phyloP scores from a whole-genome alignment of 2,888 invertebrate species.

The Pristionchus arcanus region DNA sequence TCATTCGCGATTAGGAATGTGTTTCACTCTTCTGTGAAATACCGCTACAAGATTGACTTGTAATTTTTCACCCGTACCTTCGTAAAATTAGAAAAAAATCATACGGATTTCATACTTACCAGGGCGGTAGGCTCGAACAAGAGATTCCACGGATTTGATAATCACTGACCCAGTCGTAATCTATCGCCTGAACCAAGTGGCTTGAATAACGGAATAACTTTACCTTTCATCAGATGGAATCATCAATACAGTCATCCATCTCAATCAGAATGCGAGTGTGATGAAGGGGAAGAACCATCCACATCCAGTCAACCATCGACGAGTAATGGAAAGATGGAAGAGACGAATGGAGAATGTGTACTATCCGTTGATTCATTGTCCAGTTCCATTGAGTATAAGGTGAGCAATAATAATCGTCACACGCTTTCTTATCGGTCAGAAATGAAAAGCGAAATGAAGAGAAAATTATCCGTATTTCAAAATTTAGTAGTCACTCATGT shows the following conservation, averaged over 20 bases:
- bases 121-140: too few species aligned
- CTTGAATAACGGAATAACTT: too few species aligned
- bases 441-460: too few species aligned
- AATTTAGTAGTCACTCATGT: not conserved
- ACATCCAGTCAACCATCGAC: slow-evolving; percentile 9
- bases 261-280: not conserved
- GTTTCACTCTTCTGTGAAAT: too few species aligned
- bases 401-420: not conserved
- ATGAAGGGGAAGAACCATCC: slow-evolving; percentile 2
- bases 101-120: too few species aligned
- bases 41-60: too few species aligned
- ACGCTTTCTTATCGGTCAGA: too few species aligned
- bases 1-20: not conserved
- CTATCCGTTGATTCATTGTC: slow-evolving; percentile 6
- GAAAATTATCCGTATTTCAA: too few species aligned
- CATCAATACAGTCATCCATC: slow-evolving; percentile 27
- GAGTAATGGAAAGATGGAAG: not conserved
- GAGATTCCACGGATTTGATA: not conserved
- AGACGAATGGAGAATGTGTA: not conserved
- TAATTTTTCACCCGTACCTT: too few species aligned
- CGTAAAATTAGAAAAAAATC: too few species aligned
- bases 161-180: not conserved
- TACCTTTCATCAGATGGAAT: not conserved
- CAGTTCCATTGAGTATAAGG: slow-evolving; percentile 14
- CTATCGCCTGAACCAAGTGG: too few species aligned